These are phyloP conservation scores for Thalassarche chlororhynchos DNA, from an alignment of 2,113 vertebrate species.

Conservation along the genomic window DNA sequence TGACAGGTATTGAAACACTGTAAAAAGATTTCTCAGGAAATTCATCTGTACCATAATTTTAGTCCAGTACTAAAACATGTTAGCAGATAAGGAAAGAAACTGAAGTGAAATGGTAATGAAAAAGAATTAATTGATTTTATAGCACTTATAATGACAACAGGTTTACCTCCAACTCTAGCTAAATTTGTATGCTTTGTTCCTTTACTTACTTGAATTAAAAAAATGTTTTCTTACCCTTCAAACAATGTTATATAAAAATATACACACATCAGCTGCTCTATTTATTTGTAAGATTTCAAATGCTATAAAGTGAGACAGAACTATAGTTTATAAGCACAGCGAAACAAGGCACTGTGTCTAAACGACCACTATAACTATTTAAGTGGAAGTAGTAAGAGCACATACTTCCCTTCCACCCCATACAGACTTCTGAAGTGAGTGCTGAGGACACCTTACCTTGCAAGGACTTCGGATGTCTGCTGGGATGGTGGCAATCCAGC, in stretches of 20 bases:
- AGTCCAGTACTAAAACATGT: background rate
- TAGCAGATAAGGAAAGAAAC: background rate
- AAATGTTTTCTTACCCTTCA: background rate
- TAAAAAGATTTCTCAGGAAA: background rate
- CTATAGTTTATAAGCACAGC: background rate
- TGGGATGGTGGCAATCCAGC: slow-evolving; percentile 68
- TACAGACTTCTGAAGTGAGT: background rate
- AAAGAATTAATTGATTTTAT: background rate
- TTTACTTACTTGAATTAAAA: background rate
- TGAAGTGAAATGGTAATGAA: background rate
- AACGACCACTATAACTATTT: background rate
- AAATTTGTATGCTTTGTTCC: background rate
- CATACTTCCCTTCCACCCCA: background rate
- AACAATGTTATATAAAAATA: background rate
- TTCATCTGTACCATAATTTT: background rate
- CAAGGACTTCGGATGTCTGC: slow-evolving; percentile 68
- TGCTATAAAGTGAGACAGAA: background rate
- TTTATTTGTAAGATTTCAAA: background rate
- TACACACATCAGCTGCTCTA: background rate
- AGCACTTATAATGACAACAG: background rate
- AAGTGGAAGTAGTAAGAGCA: background rate
- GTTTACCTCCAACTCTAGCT: background rate
- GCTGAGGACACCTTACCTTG: slow-evolving; percentile 75
- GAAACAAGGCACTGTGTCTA: background rate
- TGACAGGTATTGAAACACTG: background rate